Conservation (phyloP, 37 sponge, comb jelly and placozoan species). For the Chondrosia reniformis region DNA sequence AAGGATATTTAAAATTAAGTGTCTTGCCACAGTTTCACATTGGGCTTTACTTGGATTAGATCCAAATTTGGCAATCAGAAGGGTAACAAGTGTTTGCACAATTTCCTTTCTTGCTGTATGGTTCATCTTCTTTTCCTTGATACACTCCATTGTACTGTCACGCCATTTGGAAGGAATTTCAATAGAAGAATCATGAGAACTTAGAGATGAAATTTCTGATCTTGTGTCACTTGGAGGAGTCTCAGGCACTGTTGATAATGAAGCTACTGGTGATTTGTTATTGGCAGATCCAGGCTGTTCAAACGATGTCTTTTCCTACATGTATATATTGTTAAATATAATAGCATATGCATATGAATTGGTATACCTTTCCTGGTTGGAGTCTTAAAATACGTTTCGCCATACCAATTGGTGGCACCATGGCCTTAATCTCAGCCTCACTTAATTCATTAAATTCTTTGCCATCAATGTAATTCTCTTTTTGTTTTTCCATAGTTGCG, state of each 20-base stretch:
- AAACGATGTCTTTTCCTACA: too few relatives aligned
- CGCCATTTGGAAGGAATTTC: constrained; percentile 38
- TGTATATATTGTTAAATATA: too few relatives aligned
- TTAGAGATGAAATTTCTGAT: too few relatives aligned
- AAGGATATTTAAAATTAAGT: constrained; percentile 45
- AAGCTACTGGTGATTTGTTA: too few relatives aligned
- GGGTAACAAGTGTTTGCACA: constrained; percentile 26
- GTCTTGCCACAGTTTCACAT: constrained; percentile 8
- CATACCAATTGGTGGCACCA: constrained; percentile 29
- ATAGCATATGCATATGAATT: too few relatives aligned
- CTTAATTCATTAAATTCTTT: neutral
- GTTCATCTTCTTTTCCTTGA: neutral
- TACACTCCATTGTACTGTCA: constrained; percentile 21
- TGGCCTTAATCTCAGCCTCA: constrained; percentile 4
- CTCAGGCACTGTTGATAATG: too few relatives aligned
- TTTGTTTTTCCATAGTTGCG: too few relatives aligned
- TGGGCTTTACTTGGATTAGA: constrained; percentile 9
- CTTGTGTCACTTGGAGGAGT: too few relatives aligned
- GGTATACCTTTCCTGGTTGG: too few relatives aligned
- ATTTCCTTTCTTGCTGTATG: constrained; percentile 16
- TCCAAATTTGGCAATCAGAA: constrained; percentile 8
- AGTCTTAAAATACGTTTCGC: constrained; percentile 10
- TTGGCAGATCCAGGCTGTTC: too few relatives aligned
- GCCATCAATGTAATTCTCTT: constrained; percentile 49
- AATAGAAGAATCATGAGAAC: neutral